Percentiles rank a stretch among this genome's conserved stretches.
Evolutionary conservation across 2,888 invertebrate genomes (phyloP).

Genomic region (Noctuana brunneofusca): DNA sequence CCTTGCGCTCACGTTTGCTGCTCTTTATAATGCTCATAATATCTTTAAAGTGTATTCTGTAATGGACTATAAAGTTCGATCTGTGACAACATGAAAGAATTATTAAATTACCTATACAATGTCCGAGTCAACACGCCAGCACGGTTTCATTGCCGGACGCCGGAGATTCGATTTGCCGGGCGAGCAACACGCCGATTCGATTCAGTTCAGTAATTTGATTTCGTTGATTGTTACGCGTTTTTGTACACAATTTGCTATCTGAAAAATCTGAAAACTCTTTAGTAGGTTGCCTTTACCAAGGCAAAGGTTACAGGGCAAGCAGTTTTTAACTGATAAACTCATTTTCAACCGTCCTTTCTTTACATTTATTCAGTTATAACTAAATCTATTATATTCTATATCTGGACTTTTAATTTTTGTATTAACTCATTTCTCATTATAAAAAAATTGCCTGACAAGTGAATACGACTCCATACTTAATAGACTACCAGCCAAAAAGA

Average conservation of each 20-base stretch:
- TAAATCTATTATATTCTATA: too few relatives aligned
- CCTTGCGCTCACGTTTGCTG: too few relatives aligned
- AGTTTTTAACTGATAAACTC: background rate
- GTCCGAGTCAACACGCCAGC: constrained; percentile 16
- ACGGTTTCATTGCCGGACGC: constrained; percentile 30
- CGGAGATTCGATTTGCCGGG: constrained; percentile 35
- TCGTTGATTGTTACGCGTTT: constrained; percentile 42
- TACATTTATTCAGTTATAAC: too few relatives aligned
- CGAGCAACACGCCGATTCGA: constrained; percentile 37
- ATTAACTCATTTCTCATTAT: too few relatives aligned
- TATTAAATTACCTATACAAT: constrained; percentile 23
- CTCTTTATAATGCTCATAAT: too few relatives aligned
- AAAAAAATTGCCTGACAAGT: too few relatives aligned
- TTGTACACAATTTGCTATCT: constrained; percentile 20
- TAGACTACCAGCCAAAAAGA: too few relatives aligned
- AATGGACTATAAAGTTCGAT: background rate
- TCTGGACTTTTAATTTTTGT: too few relatives aligned
- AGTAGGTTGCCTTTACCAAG: background rate
- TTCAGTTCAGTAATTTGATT: constrained; percentile 42
- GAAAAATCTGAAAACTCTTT: background rate
- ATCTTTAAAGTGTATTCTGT: background rate
- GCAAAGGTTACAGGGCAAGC: background rate
- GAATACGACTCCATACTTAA: too few relatives aligned
- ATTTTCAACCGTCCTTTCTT: too few relatives aligned
- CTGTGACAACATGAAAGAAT: constrained; percentile 18